phyloP scores from a whole-genome alignment of 2,113 vertebrate genomes.

The Buteo buteo region DNA sequence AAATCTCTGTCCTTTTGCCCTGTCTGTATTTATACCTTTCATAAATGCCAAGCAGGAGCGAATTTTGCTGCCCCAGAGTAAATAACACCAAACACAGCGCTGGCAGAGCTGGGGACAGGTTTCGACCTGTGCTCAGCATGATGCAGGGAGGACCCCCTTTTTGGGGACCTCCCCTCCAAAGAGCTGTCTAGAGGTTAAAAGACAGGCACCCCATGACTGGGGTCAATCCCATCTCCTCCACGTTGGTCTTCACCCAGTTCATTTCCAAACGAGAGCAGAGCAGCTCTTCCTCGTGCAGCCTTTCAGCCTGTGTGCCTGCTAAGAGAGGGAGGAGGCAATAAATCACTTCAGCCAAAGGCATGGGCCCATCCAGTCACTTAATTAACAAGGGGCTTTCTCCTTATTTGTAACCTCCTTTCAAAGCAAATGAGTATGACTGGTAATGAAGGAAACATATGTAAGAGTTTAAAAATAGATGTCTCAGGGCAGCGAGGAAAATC shows the following conservation, averaged over 20 bases:
- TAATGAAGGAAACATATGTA: not conserved
- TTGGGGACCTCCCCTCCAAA: not conserved
- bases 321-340: not conserved
- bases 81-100: accelerated
- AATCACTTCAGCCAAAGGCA: not conserved
- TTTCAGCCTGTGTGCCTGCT: not conserved
- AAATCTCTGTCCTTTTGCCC: not conserved
- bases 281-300: not conserved
- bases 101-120: not conserved
- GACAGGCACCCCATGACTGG: not conserved
- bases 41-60: not conserved
- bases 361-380: not conserved
- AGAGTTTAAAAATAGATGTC: not conserved
- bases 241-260: not conserved
- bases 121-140: not conserved
- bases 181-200: not conserved
- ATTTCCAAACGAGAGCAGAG: not conserved
- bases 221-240: not conserved
- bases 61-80: not conserved
- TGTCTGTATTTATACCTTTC: not conserved
- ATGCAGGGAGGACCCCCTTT: not conserved
- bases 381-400: constrained; percentile 17
- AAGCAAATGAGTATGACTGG: not conserved
- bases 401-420: constrained; percentile 36
- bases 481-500: not conserved